phyloP scores from a whole-genome alignment of 92 coral and sea anemone species.

The Galaxea fascicularis region DNA sequence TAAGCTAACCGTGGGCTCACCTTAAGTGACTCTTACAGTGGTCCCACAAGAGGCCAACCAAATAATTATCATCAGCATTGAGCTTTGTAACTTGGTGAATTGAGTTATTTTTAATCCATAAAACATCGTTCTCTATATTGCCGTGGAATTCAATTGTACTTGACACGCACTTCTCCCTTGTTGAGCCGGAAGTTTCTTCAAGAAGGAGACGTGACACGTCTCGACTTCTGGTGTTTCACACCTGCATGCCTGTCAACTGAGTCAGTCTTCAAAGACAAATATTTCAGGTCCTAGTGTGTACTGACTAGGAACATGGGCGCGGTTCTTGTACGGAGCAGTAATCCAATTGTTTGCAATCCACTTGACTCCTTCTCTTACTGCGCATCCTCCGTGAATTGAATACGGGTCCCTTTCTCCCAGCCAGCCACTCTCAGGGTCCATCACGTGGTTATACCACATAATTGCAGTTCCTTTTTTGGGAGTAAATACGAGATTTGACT shows the following conservation, averaged over 20 bases:
- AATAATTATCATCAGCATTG: too few species aligned
- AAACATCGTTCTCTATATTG: too few species aligned
- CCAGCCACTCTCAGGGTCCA: conserved; percentile 61
- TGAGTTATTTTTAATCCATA: too few species aligned
- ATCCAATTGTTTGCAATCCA: conserved; percentile 75
- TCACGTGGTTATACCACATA: conserved; percentile 60
- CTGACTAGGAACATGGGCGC: conserved; percentile 58
- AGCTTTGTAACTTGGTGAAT: too few species aligned
- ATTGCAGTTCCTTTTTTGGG: conserved; percentile 58
- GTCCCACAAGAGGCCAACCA: too few species aligned
- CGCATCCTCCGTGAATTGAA: conserved; percentile 68
- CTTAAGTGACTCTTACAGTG: too few species aligned
- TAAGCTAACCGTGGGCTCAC: too few species aligned
- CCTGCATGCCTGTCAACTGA: too few species aligned
- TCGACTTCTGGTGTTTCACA: not conserved
- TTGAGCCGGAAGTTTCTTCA: too few species aligned
- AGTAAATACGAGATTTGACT: conserved; percentile 43
- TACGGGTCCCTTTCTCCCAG: conserved; percentile 50
- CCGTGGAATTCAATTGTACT: too few species aligned
- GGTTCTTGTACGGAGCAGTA: conserved; percentile 70
- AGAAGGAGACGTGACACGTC: too few species aligned
- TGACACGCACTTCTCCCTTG: too few species aligned
- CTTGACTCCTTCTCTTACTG: conserved; percentile 40
- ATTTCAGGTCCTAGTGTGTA: conserved; percentile 27
- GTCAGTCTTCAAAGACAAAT: conserved; percentile 9